Evolutionary conservation across 2,888 invertebrate species (phyloP), one percentile per base, ranked within the genome.

Genomic region (Rapana venosa): DNA sequence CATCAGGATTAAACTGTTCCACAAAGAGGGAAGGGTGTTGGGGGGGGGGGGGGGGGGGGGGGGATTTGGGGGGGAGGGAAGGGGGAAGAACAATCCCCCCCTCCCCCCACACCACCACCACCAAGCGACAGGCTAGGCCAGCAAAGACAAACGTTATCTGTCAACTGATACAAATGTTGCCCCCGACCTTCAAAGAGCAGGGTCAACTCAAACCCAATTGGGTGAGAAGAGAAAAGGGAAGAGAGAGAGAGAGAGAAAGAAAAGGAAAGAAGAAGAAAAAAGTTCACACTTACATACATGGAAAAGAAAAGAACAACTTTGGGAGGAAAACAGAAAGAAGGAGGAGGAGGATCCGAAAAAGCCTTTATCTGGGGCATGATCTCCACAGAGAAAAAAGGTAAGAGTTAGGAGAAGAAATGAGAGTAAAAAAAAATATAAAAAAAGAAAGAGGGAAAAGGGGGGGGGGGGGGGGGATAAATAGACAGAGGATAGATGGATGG

Each of bases 111-210:
- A n/a, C n/a, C n/a, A n/a, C n/a, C 47, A 47, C 47, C 47, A 47
- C 47, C 47, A 47, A 36, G 47, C 79, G 26, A 47, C 81, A 47
- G 36, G 81, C 47, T 26, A 15, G 22, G 81, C 81, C 36, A 47
- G 81, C 81, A 83, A 83, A 83, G 81, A 83, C 81, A 83, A 83
- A 83, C 81, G 81, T 47, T 83, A 83, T 83, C 81, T 83, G 81
- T 83, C 81, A 83, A 26, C 26, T 22, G 47, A 83, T 83, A 83
- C 81, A 83, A 83, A 83, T 83, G 81, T 83, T 36, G 47, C 81
- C 81, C 81, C 36, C 47, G 36, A 83, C 81, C 81, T 83, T 83
- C 81, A 83, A 83, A 83, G 81, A 83, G 13, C 81, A 0, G 22
- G 47, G 30, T 36, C 81, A 83, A 47, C 81, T 47, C 81, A 47